phyloP scores from a whole-genome alignment of 2,113 vertebrate genomes.

The Epinephelus fuscoguttatus region DNA sequence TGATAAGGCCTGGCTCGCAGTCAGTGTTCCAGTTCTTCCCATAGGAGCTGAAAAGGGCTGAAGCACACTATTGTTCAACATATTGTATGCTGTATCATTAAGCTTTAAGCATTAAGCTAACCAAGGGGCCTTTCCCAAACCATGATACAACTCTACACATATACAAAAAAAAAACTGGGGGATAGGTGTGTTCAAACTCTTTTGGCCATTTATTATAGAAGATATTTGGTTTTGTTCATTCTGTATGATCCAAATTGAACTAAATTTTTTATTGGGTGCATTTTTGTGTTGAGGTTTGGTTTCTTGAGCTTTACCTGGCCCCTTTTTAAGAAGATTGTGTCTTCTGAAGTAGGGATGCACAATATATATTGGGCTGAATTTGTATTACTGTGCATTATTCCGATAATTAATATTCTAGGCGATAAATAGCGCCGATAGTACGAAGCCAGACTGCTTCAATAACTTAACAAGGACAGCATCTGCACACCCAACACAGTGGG shows the following conservation, averaged over 20 bases:
- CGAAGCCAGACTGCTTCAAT: too few relatives aligned
- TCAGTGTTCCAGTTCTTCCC: slow-evolving; percentile 35
- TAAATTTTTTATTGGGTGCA: not conserved
- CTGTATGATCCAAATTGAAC: not conserved
- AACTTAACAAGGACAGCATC: too few relatives aligned
- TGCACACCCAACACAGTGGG: too few relatives aligned
- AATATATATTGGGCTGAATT: too few relatives aligned
- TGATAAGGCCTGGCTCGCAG: slow-evolving; percentile 40
- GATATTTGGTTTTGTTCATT: not conserved
- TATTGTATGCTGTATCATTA: not conserved
- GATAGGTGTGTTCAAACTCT: not conserved
- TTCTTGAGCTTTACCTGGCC: not conserved
- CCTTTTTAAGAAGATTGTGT: not conserved
- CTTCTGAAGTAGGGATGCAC: too few relatives aligned
- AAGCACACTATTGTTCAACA: not conserved
- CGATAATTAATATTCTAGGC: too few relatives aligned
- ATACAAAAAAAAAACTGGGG: not conserved
- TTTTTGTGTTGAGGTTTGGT: not conserved
- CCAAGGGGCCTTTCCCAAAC: not conserved
- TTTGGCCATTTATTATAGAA: too few relatives aligned
- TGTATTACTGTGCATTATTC: too few relatives aligned
- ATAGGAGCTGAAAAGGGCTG: slow-evolving; percentile 8
- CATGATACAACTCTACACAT: not conserved
- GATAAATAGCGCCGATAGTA: too few relatives aligned
- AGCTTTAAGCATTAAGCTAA: slow-evolving; percentile 3